A percentile compares a stretch with the other conserved stretches of the same genome.
Evolutionary conservation across 2,113 vertebrate species (phyloP).

Genomic region (Equus przewalskii): DNA sequence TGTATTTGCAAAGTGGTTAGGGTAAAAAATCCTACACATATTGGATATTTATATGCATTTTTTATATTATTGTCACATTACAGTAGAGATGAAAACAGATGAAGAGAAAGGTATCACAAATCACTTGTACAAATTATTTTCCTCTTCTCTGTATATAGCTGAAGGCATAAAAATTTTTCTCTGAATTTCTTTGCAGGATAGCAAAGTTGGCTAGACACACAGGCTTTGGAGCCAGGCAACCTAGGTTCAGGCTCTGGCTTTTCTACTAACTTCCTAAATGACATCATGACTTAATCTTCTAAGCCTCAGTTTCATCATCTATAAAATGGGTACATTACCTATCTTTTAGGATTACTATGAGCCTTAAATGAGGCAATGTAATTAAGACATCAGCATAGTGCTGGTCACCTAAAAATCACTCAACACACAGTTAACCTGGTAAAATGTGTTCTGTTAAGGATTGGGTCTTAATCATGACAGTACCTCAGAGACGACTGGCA

Average conservation of each 20-base stretch:
- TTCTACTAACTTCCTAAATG: neutral
- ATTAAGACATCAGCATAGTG: neutral
- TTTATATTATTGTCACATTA: neutral
- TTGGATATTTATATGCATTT: neutral
- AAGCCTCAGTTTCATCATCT: neutral
- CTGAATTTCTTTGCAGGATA: neutral
- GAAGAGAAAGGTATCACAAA: neutral
- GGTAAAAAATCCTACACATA: neutral
- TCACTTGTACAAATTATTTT: neutral
- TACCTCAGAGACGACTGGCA: neutral
- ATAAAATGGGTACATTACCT: neutral
- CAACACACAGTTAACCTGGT: accelerated
- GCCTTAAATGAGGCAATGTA: neutral
- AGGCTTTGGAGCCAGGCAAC: neutral
- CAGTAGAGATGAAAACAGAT: neutral
- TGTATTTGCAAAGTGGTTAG: neutral
- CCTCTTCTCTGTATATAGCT: neutral
- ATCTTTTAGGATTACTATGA: neutral
- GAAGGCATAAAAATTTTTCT: neutral
- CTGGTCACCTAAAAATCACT: neutral
- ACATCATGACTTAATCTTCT: neutral
- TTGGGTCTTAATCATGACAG: neutral
- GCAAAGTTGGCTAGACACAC: neutral
- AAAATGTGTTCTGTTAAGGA: neutral
- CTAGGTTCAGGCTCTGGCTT: neutral